These are phyloP conservation scores for Lonchura striata DNA, from an alignment of 2,113 vertebrate genomes.

Conservation along the genomic window DNA sequence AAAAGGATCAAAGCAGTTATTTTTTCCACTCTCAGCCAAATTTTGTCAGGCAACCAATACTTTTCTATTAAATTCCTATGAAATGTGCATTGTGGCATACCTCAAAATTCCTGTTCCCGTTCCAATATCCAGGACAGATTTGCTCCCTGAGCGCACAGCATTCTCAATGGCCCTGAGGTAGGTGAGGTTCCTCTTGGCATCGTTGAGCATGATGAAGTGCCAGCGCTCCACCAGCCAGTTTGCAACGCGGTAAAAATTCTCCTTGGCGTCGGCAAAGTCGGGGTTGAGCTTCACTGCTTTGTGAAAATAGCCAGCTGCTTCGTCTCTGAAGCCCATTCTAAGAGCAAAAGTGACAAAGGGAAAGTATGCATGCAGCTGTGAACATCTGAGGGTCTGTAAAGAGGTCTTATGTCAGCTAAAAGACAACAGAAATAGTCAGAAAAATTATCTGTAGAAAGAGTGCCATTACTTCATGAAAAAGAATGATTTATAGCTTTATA, in stretches of 20 bases:
- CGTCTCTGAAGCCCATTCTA: conserved; percentile 96
- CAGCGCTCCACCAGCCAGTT: conserved; percentile 99
- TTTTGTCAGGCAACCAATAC: not conserved
- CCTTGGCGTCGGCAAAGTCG: conserved; percentile 88
- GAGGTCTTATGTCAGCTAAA: not conserved
- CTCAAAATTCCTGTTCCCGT: conserved; percentile 95
- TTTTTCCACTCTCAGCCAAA: not conserved
- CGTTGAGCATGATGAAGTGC: conserved; percentile 99
- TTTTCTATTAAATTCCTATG: not conserved
- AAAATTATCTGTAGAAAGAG: not conserved
- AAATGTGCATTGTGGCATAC: conserved; percentile 56
- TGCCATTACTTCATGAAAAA: not conserved
- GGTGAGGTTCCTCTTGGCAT: conserved; percentile 85
- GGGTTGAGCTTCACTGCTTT: conserved; percentile 94
- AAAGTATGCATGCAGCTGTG: not conserved
- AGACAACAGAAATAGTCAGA: not conserved
- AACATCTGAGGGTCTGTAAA: not conserved
- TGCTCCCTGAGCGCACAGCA: conserved; percentile 82
- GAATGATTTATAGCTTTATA: not conserved
- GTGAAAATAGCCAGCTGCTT: conserved; percentile 94
- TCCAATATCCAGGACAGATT: conserved; percentile 92
- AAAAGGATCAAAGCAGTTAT: not conserved
- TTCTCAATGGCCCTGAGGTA: conserved; percentile 90
- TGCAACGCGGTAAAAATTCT: conserved; percentile 96
- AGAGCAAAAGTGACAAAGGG: not conserved